phyloP scores from a whole-genome alignment of 2,888 invertebrate species.

The Candidula unifasciata region DNA sequence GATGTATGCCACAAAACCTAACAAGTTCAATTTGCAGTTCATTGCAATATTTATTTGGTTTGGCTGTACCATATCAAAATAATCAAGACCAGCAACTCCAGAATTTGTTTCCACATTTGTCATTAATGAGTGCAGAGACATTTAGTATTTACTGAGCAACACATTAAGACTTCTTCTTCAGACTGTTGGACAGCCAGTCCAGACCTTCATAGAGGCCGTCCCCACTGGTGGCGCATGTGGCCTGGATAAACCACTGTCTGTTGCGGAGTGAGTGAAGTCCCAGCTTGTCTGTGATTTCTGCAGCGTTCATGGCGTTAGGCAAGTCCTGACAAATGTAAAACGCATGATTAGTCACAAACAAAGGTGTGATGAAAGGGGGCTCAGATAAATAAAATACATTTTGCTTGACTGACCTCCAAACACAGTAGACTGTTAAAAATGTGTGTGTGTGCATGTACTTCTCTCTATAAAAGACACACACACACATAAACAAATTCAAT shows the following conservation, averaged over 20 bases:
- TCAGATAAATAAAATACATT: too few species aligned
- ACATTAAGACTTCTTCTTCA: conserved; percentile 85
- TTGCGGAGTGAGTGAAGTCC: conserved; percentile 98
- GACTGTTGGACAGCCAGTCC: conserved; percentile 99
- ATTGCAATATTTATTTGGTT: too few species aligned
- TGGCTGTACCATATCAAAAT: too few species aligned
- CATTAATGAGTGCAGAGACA: neutral
- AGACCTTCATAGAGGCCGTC: conserved; percentile 99
- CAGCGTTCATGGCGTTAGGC: conserved; percentile 99
- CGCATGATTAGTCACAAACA: neutral
- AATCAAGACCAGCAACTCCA: too few species aligned
- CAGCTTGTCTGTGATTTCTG: conserved; percentile 99
- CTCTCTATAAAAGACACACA: too few species aligned
- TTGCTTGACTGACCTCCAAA: too few species aligned
- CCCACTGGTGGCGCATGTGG: conserved; percentile 95
- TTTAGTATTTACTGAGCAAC: neutral
- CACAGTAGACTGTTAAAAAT: too few species aligned
- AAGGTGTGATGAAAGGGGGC: neutral
- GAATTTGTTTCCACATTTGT: too few species aligned
- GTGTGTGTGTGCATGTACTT: too few species aligned
- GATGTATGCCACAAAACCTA: conserved; percentile 11
- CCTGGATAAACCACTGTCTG: conserved; percentile 86
- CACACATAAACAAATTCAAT: too few species aligned
- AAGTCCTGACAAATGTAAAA: conserved; percentile 86
- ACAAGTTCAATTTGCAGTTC: neutral